These are phyloP conservation scores for Ridgeia piscesae DNA, from an alignment of 1,140 invertebrate species.

Conservation along the genomic window DNA sequence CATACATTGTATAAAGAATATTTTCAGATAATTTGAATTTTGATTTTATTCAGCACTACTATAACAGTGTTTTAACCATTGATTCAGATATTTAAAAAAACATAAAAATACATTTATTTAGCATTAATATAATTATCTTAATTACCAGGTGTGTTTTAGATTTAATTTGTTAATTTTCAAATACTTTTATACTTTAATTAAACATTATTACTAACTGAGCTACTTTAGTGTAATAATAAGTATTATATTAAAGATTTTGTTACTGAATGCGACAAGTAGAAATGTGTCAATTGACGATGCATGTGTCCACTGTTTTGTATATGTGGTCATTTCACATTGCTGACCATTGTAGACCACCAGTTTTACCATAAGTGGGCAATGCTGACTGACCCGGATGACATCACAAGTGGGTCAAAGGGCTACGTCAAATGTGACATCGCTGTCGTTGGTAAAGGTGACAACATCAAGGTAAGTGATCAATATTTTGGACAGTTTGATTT, in stretches of 20 bases:
- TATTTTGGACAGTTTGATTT: not conserved
- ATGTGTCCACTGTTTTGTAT: not conserved
- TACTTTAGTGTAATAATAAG: not conserved
- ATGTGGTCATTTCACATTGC: not conserved
- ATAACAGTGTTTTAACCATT: too few relatives aligned
- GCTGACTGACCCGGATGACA: conserved; percentile 83
- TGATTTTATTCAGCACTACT: too few relatives aligned
- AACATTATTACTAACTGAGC: not conserved
- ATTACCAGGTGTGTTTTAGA: too few relatives aligned
- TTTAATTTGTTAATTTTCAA: not conserved
- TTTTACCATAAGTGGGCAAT: conserved; percentile 92
- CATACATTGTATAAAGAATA: too few relatives aligned
- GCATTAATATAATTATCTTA: too few relatives aligned
- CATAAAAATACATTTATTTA: too few relatives aligned
- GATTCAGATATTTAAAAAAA: too few relatives aligned
- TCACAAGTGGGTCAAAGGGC: conserved; percentile 80
- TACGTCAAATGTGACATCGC: conserved; percentile 89
- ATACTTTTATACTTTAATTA: too few relatives aligned
- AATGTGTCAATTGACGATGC: conserved; percentile 9
- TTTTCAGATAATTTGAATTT: too few relatives aligned
- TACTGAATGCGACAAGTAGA: not conserved
- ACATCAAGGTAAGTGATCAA: conserved; percentile 26
- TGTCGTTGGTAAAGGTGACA: conserved; percentile 84
- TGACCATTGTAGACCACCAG: conserved; percentile 73
- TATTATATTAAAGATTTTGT: not conserved